Evolutionary conservation across 2,888 invertebrate species (phyloP).

Genomic region (Sarcophaga variegata): DNA sequence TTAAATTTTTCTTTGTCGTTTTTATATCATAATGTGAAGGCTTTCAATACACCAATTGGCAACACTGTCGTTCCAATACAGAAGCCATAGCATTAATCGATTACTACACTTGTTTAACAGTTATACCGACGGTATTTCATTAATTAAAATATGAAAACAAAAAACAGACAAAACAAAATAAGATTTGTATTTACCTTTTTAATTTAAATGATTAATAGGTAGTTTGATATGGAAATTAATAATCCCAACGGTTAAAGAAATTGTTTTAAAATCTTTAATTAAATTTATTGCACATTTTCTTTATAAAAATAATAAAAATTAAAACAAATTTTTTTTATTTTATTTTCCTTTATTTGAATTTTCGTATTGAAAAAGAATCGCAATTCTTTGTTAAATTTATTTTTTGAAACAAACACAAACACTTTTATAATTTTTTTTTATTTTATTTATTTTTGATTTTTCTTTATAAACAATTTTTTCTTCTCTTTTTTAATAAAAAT

Average conservation of each 20-base stretch:
- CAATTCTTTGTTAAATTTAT: background rate
- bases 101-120: too few species aligned
- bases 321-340: background rate
- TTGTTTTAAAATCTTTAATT: background rate
- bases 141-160: too few species aligned
- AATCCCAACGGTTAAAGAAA: constrained; percentile 19
- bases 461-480: constrained; percentile 37
- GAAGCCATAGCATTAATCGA: too few species aligned
- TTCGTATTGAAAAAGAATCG: background rate
- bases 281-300: background rate
- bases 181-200: too few species aligned
- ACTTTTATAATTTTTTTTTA: background rate
- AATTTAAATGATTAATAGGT: too few species aligned
- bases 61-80: too few species aligned
- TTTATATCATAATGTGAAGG: too few species aligned
- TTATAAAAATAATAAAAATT: background rate
- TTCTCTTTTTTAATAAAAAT: constrained; percentile 20
- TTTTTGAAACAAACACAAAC: background rate
- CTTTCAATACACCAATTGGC: too few species aligned
- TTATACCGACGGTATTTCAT: too few species aligned
- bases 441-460: background rate
- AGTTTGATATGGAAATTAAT: too few species aligned
- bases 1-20: too few species aligned
- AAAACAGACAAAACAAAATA: too few species aligned
- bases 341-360: background rate